Percentiles rank a stretch among this genome's conserved stretches.
Evolutionary conservation across 2,113 vertebrate genomes (phyloP).

Genomic region (Macaca fascicularis): T2T-MFA8v1.1 NC_088378.1:72676501-72677000

Average conservation of each 20-base stretch:
- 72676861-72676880: constrained; percentile 5
- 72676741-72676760: background rate
- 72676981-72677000: background rate
- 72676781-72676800: background rate
- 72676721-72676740: background rate
- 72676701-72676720: background rate
- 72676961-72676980: background rate
- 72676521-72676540: background rate
- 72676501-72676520: background rate
- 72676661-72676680: background rate
- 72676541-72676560: background rate
- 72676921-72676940: background rate
- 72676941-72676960: background rate
- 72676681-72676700: background rate
- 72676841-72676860: constrained; percentile 41
- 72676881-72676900: background rate
- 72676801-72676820: background rate
- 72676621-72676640: background rate
- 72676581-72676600: constrained; percentile 38
- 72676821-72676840: background rate
- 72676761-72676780: background rate
- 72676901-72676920: background rate
- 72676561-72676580: background rate
- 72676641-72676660: background rate
- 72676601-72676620: background rate